A percentile compares a stretch with the other conserved stretches of the same genome.
Conservation (phyloP, 2,888 invertebrate species). For the Caradrina clavipalpis region DNA sequence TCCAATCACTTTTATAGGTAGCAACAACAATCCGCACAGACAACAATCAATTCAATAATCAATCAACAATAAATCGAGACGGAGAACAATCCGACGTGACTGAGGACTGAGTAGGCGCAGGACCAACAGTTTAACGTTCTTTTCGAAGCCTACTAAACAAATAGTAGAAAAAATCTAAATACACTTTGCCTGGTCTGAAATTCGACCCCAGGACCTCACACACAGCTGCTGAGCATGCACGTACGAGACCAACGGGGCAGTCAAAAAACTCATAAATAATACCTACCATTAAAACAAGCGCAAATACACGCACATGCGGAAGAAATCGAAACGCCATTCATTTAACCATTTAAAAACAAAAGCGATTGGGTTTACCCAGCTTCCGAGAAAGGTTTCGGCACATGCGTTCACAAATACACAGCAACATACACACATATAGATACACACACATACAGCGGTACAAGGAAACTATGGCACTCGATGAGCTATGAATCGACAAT, state of each 20-base stretch:
- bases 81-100: too few relatives aligned
- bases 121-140: too few relatives aligned
- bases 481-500: constrained; percentile 59
- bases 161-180: too few relatives aligned
- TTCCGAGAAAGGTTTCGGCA: constrained; percentile 58
- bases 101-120: too few relatives aligned
- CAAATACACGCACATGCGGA: constrained; percentile 14
- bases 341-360: constrained; percentile 38
- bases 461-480: constrained; percentile 44
- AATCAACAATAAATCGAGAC: too few relatives aligned
- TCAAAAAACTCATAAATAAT: background rate
- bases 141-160: too few relatives aligned
- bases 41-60: too few relatives aligned
- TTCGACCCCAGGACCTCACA: background rate
- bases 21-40: too few relatives aligned
- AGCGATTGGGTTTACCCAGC: constrained; percentile 46
- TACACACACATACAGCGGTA: constrained; percentile 14
- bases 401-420: constrained; percentile 16
- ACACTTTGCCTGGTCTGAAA: background rate
- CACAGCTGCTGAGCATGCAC: background rate
- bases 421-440: constrained; percentile 4
- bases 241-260: background rate
- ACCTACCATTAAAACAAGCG: constrained; percentile 4
- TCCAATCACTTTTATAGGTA: too few relatives aligned
- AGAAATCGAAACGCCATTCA: background rate